Evolutionary conservation across 2,113 vertebrate species (phyloP).

Genomic region (Pleuronectes platessa): DNA sequence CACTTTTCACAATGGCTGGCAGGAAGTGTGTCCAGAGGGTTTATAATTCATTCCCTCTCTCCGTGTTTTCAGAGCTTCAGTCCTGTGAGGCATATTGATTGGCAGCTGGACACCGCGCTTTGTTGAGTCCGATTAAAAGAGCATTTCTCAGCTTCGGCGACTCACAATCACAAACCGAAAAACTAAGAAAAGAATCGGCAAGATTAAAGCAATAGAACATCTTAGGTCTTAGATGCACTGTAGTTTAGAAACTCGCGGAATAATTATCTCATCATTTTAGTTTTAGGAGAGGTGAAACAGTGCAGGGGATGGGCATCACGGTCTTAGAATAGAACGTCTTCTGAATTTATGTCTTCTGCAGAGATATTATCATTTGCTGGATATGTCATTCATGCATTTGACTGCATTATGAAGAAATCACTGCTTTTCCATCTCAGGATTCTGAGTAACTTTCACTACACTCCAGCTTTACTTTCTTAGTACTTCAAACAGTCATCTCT

Average conservation of each 20-base stretch:
- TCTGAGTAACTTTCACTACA: background rate
- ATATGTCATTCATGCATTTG: no score
- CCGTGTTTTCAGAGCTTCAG: constrained; percentile 32
- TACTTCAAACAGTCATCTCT: background rate
- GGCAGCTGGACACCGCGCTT: constrained; percentile 2
- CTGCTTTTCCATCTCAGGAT: background rate
- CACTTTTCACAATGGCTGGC: constrained; percentile 53
- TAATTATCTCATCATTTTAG: no score
- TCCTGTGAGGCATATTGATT: constrained; percentile 16
- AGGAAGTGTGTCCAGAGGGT: constrained; percentile 18
- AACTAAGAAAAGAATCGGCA: background rate
- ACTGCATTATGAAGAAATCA: no score
- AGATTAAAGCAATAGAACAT: no score
- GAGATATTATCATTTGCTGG: no score
- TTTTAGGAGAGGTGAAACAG: no score
- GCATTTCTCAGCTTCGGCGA: background rate
- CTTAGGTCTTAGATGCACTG: no score
- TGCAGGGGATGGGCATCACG: no score
- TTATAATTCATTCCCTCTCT: constrained; percentile 26
- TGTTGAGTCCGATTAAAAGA: constrained; percentile 14
- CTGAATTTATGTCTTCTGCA: no score
- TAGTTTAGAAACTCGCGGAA: no score
- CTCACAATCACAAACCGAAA: background rate
- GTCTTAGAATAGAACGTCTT: no score
- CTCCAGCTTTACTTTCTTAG: background rate